Base-by-base conservation (phyloP, 2,888 invertebrate genomes). In the Agrilus cyanescens region DNA sequence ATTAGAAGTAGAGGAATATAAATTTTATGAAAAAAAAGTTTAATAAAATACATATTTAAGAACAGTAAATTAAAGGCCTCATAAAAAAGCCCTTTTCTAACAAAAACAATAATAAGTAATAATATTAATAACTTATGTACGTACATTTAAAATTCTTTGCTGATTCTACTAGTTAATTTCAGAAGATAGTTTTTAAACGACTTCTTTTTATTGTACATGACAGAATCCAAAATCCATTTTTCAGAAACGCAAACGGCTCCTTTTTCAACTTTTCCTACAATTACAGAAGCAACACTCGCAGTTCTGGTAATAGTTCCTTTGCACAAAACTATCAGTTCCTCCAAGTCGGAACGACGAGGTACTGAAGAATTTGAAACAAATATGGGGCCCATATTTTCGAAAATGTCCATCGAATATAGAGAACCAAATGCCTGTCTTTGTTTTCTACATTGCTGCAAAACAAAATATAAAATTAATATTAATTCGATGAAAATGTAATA, bases 181-280 rank as follows among this genome's bases (percentile, higher is more conserved):
- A 25, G 10, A 6, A 53, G 41, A 54, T 76, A 76, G 48, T 68
- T 67, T 5, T 63, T 60, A 40, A 70, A 53, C 34, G 65, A 62
- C 53, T 72, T 69, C 38, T 71, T 50, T 52, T 70, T 69, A 55
- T 76, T 74, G 25, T 67, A 64, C 1, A 71, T 71, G 43, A 82
- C 75, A 36, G 73, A 76, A 62, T 81, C 81, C 39, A 81, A 62
- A 16, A 81, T 60, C 81, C 81, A 82, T 36, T 63, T 64, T 50
- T 76, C 76, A 41, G 64, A 69, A 1, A 80, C 60, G 48, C 73
- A 76, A 5, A 63, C 53, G 1, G 53, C 46, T 16, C 53, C 51
- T n/a, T 58, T 49, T n/a, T 51, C 43, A 8, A 48, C 49, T 33
- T 65, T 65, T 1, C 78, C 80, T 30, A 82, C 62, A 8, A 74